Conservation (phyloP, 2,113 vertebrate genomes). For the Thinocorus orbignyianus region DNA sequence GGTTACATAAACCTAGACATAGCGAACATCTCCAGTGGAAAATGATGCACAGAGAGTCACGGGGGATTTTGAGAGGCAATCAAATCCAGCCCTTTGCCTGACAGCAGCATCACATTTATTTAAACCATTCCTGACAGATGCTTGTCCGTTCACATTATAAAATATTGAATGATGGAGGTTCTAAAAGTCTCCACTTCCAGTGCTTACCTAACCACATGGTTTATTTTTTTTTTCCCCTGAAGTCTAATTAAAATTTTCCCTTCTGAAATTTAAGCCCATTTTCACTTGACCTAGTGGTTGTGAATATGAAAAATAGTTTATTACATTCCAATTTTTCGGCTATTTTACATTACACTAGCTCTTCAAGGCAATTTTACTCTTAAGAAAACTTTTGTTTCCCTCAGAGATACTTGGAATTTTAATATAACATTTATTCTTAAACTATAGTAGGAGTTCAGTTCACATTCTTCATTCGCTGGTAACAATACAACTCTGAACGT, state of each 20-base stretch:
- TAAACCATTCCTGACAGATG: neutral
- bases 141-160: neutral
- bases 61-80: neutral
- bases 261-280: neutral
- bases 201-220: neutral
- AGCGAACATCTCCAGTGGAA: neutral
- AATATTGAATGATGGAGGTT: neutral
- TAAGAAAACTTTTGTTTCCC: neutral
- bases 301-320: neutral
- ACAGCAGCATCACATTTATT: neutral
- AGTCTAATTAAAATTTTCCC: neutral
- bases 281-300: neutral
- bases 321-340: neutral
- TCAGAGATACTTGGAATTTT: neutral
- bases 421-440: neutral
- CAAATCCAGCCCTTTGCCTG: neutral
- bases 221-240: neutral
- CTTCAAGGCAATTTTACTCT: neutral
- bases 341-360: neutral
- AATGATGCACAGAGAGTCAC: neutral
- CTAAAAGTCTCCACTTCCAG: neutral
- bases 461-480: neutral
- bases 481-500: neutral
- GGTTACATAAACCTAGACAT: neutral
- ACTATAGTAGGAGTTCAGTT: neutral